Evolutionary conservation across 2,888 invertebrate genomes (phyloP), one percentile per base, ranked within the genome.

Genomic region (Clunio marinus): DNA sequence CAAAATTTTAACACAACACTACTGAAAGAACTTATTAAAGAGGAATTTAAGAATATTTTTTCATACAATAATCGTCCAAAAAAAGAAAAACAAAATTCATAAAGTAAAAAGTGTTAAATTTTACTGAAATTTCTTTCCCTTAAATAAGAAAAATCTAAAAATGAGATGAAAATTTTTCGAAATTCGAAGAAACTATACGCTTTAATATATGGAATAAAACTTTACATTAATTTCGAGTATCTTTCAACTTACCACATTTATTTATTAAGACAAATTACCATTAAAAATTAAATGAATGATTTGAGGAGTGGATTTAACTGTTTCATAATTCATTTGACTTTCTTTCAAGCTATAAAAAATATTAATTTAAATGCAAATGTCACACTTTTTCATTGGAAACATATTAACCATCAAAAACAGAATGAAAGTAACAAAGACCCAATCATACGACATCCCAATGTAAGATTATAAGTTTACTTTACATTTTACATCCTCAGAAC

Each of bases 51-150:
- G 24, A 66, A 51, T 51, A 62, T 55, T 66, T 66, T 66, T 66
- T 66, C 51, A 66, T 66, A 66, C 66, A 66, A 66, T 66, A 66
- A 63, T 66, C 66, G 66, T 66, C 66, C 66, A 66, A 66, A 17
- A 57, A 15, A 5, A 15, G 15, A 45, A 32, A 45, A 15, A 45
- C 4, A 15, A 57, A 27, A n/a, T n/a, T n/a, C n/a, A n/a, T n/a
- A n/a, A n/a, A n/a, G n/a, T n/a, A 4, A 57, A 27, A 27, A 51
- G 24, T 25, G 55, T 66, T 66, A 24, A 66, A 63, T 63, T 63
- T 63, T 63, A 63, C 63, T 45, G 28, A 46, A 51, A 15, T 51
- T 20, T 17, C 5, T 15, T 22, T 55, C 22, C 8, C 25, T 1
- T 4, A 55, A 24, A 20, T 20, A 17, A 1, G 2, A 24, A 35